These are phyloP conservation scores for Lasiurus borealis DNA, from an alignment of 2,113 vertebrate species.

Conservation along the genomic window DNA sequence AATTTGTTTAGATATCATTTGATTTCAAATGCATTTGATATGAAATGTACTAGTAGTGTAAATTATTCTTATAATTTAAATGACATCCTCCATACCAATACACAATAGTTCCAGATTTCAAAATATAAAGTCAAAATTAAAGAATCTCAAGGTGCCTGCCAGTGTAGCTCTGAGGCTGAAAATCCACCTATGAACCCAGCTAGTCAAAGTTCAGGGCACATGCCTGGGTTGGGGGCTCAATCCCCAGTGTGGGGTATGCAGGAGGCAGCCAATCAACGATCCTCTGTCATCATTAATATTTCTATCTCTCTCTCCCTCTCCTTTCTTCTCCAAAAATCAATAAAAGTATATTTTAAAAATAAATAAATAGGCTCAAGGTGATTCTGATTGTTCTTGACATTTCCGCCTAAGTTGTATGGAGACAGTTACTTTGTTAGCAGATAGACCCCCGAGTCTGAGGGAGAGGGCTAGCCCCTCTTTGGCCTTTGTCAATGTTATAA, in stretches of 20 bases:
- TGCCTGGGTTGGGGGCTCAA: not conserved
- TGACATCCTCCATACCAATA: not conserved
- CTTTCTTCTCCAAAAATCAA: no score
- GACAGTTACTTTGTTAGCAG: not conserved
- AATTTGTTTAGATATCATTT: slow-evolving; percentile 64
- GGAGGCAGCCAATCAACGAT: not conserved
- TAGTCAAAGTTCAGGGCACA: not conserved
- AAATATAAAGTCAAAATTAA: not conserved
- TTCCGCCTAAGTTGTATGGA: not conserved
- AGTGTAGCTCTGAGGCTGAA: not conserved
- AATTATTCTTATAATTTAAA: slow-evolving; percentile 38
- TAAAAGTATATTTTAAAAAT: no score
- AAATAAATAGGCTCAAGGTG: not conserved
- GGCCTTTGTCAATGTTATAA: no score
- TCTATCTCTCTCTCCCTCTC: not conserved
- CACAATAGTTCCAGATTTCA: not conserved
- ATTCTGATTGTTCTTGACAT: not conserved
- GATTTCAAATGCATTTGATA: slow-evolving; percentile 43
- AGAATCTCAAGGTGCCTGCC: not conserved
- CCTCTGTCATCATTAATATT: not conserved
- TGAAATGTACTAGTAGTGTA: not conserved
- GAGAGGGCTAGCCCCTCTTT: no score
- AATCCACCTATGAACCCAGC: not conserved
- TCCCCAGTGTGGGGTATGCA: not conserved
- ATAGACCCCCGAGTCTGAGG: no score